Evolutionary conservation across 2,797 vertebrate species (phyloP).

Genomic region (Tangara arthus): DNA sequence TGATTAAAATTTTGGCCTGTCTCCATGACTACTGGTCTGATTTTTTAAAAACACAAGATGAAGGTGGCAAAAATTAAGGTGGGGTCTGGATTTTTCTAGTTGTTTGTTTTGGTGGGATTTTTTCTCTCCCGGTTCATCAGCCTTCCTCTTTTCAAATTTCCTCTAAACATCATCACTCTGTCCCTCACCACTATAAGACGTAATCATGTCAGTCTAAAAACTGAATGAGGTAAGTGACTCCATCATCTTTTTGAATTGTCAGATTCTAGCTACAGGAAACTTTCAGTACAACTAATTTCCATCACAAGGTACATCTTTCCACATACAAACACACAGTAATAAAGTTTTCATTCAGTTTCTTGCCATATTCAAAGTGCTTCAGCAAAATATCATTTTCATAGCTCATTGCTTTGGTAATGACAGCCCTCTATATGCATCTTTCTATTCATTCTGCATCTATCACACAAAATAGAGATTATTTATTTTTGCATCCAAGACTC

Average conservation of each 20-base stretch:
- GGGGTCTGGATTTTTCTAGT: neutral
- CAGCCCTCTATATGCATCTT: neutral
- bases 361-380: neutral
- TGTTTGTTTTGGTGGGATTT: neutral
- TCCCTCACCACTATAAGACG: neutral
- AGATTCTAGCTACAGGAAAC: neutral
- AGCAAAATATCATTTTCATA: constrained; percentile 20
- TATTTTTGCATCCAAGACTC: neutral
- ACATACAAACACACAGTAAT: neutral
- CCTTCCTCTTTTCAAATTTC: neutral
- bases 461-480: neutral
- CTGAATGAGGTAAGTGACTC: neutral
- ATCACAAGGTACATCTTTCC: neutral
- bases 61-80: neutral
- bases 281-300: neutral
- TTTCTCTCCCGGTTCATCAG: neutral
- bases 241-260: neutral
- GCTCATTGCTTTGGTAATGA: constrained; percentile 23
- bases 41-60: neutral
- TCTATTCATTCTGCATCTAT: neutral
- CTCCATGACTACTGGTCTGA: neutral
- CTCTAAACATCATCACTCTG: neutral
- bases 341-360: constrained; percentile 3
- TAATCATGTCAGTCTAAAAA: neutral
- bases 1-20: neutral